phyloP scores from a whole-genome alignment of 2,113 vertebrate species.

The Colossoma macropomum region DNA sequence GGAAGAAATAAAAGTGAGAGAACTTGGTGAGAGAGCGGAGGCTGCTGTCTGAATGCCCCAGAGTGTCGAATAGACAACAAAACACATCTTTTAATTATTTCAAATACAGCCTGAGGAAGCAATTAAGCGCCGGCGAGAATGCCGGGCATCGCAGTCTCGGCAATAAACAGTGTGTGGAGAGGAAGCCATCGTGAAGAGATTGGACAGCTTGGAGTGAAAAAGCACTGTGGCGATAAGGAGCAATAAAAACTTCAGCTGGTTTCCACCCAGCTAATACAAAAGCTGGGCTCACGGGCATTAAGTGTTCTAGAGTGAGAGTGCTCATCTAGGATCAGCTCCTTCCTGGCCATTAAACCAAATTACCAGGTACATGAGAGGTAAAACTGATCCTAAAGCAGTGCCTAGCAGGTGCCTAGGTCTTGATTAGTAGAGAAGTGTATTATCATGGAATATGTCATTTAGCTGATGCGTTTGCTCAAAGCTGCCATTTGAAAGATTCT shows the following conservation, averaged over 20 bases:
- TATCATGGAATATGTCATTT: background rate
- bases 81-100: conserved; percentile 72
- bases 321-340: conserved; percentile 2
- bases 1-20: background rate
- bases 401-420: background rate
- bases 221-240: background rate
- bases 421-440: background rate
- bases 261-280: background rate
- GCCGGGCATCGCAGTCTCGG: conserved; percentile 40
- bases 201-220: background rate
- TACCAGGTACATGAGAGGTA: background rate
- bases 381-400: background rate
- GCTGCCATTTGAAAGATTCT: background rate
- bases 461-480: background rate
- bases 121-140: conserved; percentile 64
- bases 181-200: conserved; percentile 18
- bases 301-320: background rate
- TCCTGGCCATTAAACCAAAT: conserved; percentile 3
- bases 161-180: background rate
- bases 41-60: background rate
- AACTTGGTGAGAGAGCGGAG: conserved; percentile 18
- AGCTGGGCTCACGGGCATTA: background rate
- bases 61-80: conserved; percentile 53
- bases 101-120: conserved; percentile 70
- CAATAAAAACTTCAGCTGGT: background rate